Base-by-base conservation (phyloP, 2,888 invertebrate genomes). In the Tiliacea aurago region DNA sequence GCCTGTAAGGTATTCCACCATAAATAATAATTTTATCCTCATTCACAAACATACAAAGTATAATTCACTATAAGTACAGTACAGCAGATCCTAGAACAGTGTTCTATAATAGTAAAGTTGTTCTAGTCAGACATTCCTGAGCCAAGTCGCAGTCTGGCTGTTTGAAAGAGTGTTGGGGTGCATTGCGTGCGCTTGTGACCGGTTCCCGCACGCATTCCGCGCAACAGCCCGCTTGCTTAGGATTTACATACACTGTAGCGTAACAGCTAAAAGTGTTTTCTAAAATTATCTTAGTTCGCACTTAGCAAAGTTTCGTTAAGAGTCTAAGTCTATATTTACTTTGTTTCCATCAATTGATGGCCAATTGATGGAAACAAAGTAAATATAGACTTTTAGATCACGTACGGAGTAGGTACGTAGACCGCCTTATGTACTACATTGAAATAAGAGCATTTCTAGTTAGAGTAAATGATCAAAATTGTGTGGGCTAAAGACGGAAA, bases 161-260 rank as follows among this genome's bases (percentile, higher is more conserved):
- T 55, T 70, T 80, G 73, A 80, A 73, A 78, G 81, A 82, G 84
- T 82, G 77, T 73, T 65, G 71, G 76, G 80, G 84, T 56, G 76
- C 76, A 71, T 71, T 81, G 71, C 78, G 75, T 84, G 76, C 63
- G 70, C 74, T 33, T 41, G 66, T 80, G 78, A 86, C 85, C 85
- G 85, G 85, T 85, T 85, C 77, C 80, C 76, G 70, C 73, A 84
- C 86, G 80, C 85, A 84, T 86, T 84, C 85, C 86, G 61, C 59
- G 51, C 77, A 64, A 73, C 49, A 64, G 81, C 70, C 55, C 67
- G 59, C 65, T 43, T 61, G 51, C 23, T 68, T 67, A 70, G 70
- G 73, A 67, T 59, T 58, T 41, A 64, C 43, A 61, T 49, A 55
- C 71, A 85, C 67, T 71, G 13, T 37, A 28, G 33, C 20, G 51